Evolutionary conservation across 2,888 invertebrate genomes (phyloP), one percentile per base, ranked within the genome.

Genomic region (Tanaodytes sp.): DNA sequence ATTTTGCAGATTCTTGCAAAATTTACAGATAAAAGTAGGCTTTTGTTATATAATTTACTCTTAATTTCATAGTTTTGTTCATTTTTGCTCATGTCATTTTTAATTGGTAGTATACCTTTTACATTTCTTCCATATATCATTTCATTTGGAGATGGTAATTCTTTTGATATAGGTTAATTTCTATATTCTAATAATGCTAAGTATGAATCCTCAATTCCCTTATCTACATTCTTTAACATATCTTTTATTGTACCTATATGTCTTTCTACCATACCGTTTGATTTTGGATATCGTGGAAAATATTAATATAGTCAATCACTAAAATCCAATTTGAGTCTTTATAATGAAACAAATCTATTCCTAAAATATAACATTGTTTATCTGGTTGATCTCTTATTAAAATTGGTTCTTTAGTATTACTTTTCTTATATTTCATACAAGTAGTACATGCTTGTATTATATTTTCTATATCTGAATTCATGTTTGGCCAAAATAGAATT

Each of bases 401-500:
- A n/a, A 74, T 15, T 3, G 69, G 61, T 63, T 73, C 71, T 30
- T 45, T 64, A 1, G 3, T 6, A 14, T 73, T 51, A 19, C 20
- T 14, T 33, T 54, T 61, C 45, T 57, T 51, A 43, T 48, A 67
- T 43, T 51, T 49, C 42, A 70, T 20, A 33, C 75, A 76, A 2
- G 52, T 8, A 5, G 37, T 37, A 68, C 76, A 76, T 5, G 64
- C 62, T 43, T 45, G 14, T 16, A 72, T 69, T 42, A 66, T 46
- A 40, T 73, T 51, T 46, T 70, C 72, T 16, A 76, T 76, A 42
- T 73, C 70, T 18, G 70, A 69, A 12, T 40, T 72, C 73, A 77
- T 76, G 8, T 36, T 33, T n/a, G 74, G 74, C 78, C 77, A 78
- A 43, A 71, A 79, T 16, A 76, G 18, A 59, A 65, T 58, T 20